These are phyloP conservation scores for Chanos chanos DNA, from an alignment of 2,797 vertebrate genomes.

Conservation along the genomic window DNA sequence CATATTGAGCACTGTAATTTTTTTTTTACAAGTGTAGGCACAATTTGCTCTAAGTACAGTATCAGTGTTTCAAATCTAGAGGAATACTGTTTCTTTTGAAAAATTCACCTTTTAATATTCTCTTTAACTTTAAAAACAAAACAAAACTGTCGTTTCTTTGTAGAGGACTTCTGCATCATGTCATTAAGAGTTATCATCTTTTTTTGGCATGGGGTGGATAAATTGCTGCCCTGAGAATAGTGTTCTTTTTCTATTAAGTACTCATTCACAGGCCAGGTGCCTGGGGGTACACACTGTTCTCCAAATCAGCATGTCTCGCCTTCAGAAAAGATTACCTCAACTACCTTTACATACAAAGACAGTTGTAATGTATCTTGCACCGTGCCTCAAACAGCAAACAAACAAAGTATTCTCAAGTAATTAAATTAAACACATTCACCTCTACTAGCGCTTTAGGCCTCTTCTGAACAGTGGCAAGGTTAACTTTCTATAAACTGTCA, in stretches of 20 bases:
- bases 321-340: slow-evolving; percentile 16
- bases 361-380: background rate
- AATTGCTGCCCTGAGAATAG: slow-evolving; percentile 45
- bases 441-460: background rate
- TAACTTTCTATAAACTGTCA: too few relatives aligned
- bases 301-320: slow-evolving; percentile 36
- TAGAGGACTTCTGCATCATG: slow-evolving; percentile 49
- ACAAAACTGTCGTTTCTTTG: slow-evolving; percentile 51
- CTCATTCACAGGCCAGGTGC: slow-evolving; percentile 48
- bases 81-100: slow-evolving; percentile 66
- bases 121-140: slow-evolving; percentile 29
- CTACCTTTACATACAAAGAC: slow-evolving; percentile 16
- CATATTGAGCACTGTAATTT: slow-evolving; percentile 77
- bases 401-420: slow-evolving; percentile 6
- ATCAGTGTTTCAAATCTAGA: slow-evolving; percentile 72
- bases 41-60: slow-evolving; percentile 80
- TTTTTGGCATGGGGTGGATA: slow-evolving; percentile 65
- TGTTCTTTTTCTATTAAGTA: slow-evolving; percentile 61
- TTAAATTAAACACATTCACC: background rate
- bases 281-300: slow-evolving; percentile 45
- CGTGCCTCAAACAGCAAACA: background rate
- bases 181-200: slow-evolving; percentile 74
- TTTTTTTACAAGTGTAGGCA: slow-evolving; percentile 76
- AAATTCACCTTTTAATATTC: slow-evolving; percentile 62
- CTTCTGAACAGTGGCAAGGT: background rate